Percentiles rank a stretch among this genome's conserved stretches.
Evolutionary conservation across 1,140 invertebrate species (phyloP).

Genomic region (Leptestheria dahalacensis): DNA sequence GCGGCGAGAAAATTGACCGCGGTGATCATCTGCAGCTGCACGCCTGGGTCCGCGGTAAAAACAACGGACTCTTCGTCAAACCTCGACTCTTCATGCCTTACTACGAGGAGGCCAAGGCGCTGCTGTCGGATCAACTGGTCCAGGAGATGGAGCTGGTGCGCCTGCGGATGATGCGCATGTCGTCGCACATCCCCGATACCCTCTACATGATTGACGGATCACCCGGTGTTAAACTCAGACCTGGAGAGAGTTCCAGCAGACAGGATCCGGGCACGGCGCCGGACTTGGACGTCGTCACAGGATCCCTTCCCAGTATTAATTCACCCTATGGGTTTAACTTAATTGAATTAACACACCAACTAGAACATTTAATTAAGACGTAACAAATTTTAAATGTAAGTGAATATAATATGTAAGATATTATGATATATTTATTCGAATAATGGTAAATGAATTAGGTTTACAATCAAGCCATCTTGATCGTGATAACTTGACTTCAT

Average conservation of each 20-base stretch:
- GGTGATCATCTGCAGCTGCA: constrained; percentile 53
- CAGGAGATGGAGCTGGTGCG: constrained; percentile 61
- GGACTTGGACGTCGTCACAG: constrained; percentile 11
- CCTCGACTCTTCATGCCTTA: constrained; percentile 84
- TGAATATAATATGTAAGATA: too few species aligned
- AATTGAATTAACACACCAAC: neutral
- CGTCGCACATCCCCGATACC: constrained; percentile 68
- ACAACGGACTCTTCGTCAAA: constrained; percentile 64
- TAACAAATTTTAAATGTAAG: too few species aligned
- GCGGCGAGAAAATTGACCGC: constrained; percentile 30
- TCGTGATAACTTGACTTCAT: too few species aligned
- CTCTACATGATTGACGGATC: constrained; percentile 74
- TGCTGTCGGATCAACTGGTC: constrained; percentile 68
- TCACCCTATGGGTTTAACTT: neutral
- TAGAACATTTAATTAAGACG: too few species aligned
- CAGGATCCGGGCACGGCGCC: neutral
- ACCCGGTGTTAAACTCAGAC: constrained; percentile 32
- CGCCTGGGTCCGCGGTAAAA: constrained; percentile 66
- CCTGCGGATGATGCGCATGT: constrained; percentile 35
- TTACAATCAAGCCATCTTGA: too few species aligned
- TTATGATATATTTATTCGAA: too few species aligned
- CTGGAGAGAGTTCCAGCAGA: neutral
- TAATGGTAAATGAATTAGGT: too few species aligned
- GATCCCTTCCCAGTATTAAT: neutral
- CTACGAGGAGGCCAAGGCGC: constrained; percentile 77